A percentile compares a stretch with the other conserved stretches of the same genome.
These are phyloP conservation scores for Neocrepidodera transversa DNA, from an alignment of 2,888 invertebrate genomes.

Conservation along the genomic window DNA sequence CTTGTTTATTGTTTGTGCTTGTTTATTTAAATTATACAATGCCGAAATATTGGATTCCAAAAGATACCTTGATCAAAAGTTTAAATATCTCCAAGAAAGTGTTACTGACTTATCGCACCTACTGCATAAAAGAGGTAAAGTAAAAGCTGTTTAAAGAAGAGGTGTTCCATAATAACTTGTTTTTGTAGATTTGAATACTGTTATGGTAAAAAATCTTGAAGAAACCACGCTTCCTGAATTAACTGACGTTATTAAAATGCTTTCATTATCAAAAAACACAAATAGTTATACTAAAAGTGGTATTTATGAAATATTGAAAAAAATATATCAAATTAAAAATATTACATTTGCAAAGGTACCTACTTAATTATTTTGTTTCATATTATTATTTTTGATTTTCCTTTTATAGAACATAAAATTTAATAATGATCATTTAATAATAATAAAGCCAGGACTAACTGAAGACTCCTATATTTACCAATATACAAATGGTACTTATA, in stretches of 20 bases:
- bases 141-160: background rate
- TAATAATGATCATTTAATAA: slow-evolving; percentile 28
- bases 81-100: background rate
- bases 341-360: slow-evolving; percentile 24
- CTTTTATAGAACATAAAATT: slow-evolving; percentile 29
- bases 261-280: slow-evolving; percentile 29
- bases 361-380: background rate
- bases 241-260: slow-evolving; percentile 6
- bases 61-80: slow-evolving; percentile 8
- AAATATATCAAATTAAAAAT: slow-evolving; percentile 6
- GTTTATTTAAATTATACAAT: too few relatives aligned
- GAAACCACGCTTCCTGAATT: slow-evolving; percentile 4
- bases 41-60: slow-evolving; percentile 1
- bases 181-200: slow-evolving; percentile 12
- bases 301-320: slow-evolving; percentile 21
- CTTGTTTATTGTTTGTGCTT: background rate
- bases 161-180: background rate
- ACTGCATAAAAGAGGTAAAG: slow-evolving; percentile 18
- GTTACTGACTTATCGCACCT: background rate
- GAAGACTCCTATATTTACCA: slow-evolving; percentile 32
- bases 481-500: slow-evolving; percentile 6
- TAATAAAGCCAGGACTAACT: slow-evolving; percentile 14
- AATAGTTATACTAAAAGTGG: slow-evolving; percentile 30
- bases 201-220: background rate
- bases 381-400: background rate